Evolutionary conservation across 37 sponge, comb jelly and placozoan species (phyloP), one percentile per base, ranked within the genome.

Genomic region (Spongia lamella): DNA sequence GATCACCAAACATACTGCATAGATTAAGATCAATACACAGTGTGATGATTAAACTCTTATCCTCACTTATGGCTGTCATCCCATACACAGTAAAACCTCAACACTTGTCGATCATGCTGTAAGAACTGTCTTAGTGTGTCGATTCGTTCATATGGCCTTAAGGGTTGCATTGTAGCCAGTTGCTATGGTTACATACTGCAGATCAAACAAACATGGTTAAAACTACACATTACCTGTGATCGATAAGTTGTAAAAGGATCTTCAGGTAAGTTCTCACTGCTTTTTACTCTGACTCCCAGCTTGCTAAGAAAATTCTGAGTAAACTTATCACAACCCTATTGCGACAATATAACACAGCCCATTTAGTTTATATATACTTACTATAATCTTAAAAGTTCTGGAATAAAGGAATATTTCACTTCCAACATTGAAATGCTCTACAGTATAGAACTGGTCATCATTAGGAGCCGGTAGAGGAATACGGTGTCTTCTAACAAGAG

Each of bases 311-410:
- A 97, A 74, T 93, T 92, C 30, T 91, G 65, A 22, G 98, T 97
- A 60, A 97, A 97, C 51, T 70, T 72, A 83, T 97, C 98, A 62
- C 98, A 97, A 78, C 75, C 93, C 97, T 96, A n/a, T 6, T 54
- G 17, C 29, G 60, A 22, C 25, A 27, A 58, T 11, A 22, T 15
- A 15, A 58, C 13, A 58, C 25, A 27, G 14, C 7, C 6, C 6
- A 39, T 24, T 34, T 38, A 65, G 36, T 29, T 6, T 22, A 27
- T 21, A 14, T 50, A 25, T 7, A 80, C 89, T 82, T 5, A 96
- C 99, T 13, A 79, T 84, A 25, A 97, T 84, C 54, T 86, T 77
- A 80, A 97, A 97, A 11, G 60, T 63, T 37, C 80, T 83, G 33
- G 86, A 75, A 66, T 97, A 95, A 7, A 97, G 63, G 0, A 72